Conservation (phyloP, 2,888 invertebrate genomes). For the Caenorhabditis doughertyi region DNA sequence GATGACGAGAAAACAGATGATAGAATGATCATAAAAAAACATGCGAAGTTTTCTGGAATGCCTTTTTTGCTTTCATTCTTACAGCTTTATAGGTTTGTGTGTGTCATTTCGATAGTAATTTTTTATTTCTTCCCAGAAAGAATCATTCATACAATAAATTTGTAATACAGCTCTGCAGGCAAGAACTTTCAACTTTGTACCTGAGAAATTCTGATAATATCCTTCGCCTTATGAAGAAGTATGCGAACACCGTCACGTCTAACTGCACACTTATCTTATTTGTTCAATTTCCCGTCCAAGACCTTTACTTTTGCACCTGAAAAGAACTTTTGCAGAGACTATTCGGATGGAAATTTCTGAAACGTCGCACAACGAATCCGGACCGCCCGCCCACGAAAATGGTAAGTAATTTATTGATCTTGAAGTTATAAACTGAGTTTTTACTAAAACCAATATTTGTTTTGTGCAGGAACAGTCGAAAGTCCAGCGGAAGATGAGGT, state of each 20-base stretch:
- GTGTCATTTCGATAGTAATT: background rate
- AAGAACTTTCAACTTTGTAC: too few species aligned
- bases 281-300: background rate
- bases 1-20: slow-evolving; percentile 30
- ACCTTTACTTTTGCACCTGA: background rate
- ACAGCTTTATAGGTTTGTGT: background rate
- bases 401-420: slow-evolving; percentile 20
- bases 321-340: slow-evolving; percentile 22
- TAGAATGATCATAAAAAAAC: slow-evolving; percentile 9
- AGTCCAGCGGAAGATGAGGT: slow-evolving; percentile 39
- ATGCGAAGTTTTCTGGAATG: slow-evolving; percentile 2
- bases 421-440: background rate
- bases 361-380: slow-evolving; percentile 36
- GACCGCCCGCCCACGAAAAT: slow-evolving; percentile 27
- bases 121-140: background rate
- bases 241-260: slow-evolving; percentile 48
- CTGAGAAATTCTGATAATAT: too few species aligned
- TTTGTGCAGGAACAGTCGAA: slow-evolving; percentile 23
- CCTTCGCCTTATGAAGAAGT: background rate
- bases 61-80: background rate
- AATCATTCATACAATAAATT: too few species aligned
- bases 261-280: slow-evolving; percentile 19
- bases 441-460: slow-evolving; percentile 20
- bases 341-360: slow-evolving; percentile 43
- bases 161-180: too few species aligned